phyloP scores from a whole-genome alignment of 1,140 invertebrate genomes.

The Theocolax elegans region DNA sequence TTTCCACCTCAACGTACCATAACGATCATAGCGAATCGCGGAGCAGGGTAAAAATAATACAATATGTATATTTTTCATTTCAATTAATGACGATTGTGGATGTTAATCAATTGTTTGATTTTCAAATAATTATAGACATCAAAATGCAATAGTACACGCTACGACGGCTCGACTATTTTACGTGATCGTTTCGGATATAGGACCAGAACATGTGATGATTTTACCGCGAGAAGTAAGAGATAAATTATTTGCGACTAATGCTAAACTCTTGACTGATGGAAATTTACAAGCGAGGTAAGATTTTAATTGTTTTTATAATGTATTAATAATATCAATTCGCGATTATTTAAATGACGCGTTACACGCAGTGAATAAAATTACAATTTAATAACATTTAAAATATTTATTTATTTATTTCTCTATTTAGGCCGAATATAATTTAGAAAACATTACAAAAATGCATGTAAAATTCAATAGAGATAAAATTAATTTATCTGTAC shows the following conservation, averaged over 20 bases:
- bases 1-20: conserved; percentile 72
- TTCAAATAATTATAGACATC: conserved; percentile 74
- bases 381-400: too few species aligned
- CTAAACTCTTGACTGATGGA: conserved; percentile 86
- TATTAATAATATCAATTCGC: too few species aligned
- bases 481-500: too few species aligned
- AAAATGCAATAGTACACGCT: conserved; percentile 85
- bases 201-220: conserved; percentile 78
- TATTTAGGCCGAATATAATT: too few species aligned
- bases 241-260: conserved; percentile 80
- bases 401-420: too few species aligned
- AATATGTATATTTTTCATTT: background rate
- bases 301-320: too few species aligned
- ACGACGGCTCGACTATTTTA: conserved; percentile 83
- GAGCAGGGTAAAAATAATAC: conserved; percentile 69
- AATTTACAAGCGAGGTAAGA: conserved; percentile 83
- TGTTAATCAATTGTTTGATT: conserved; percentile 43
- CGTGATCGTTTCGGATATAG: conserved; percentile 76
- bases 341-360: too few species aligned
- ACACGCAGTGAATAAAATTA: too few species aligned
- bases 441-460: too few species aligned
- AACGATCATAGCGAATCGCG: conserved; percentile 71
- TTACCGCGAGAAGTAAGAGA: conserved; percentile 83
- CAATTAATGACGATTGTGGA: background rate
- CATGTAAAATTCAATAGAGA: too few species aligned